Evolutionary conservation across 2,113 vertebrate genomes (phyloP), one percentile per base, ranked within the genome.

Genomic region (Solea solea): DNA sequence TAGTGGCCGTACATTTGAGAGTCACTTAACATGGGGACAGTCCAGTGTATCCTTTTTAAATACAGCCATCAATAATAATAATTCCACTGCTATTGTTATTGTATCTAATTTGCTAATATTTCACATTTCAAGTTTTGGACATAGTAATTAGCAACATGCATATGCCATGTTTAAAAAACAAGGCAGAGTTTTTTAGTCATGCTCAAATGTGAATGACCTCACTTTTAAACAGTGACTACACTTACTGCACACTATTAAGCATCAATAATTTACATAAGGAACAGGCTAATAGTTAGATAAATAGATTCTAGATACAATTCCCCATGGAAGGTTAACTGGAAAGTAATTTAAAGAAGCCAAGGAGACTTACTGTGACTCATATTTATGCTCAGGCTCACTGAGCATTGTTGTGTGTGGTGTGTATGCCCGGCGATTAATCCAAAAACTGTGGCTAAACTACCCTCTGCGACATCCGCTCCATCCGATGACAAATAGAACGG

Each of bases 381-480:
- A 66, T 81, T 84, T 48, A 66, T 77, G 62, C 70, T 83, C 62
- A 63, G 74, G 45, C 73, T 84, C 69, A 76, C 88, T 75, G 64
- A 85, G 64, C 74, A 73, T 76, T 70, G 70, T 76, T 78, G 65
- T 51, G 74, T 88, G 87, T 76, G 84, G 83, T 85, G 76, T 21
- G 83, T 87, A 89, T 90, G 75, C 86, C 81, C 69, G 65, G 80
- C 88, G 84, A 92, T 92, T 92, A 92, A 91, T 92, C 85, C 87
- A 91, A 88, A 90, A 89, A 86, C 74, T 90, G 85, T 84, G 83
- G 85, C 88, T 90, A 88, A 91, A 90, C 89, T 90, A 84, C 86
- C 83, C 81, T 90, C 83, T 87, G 78, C 84, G 84, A 87, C 86
- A 86, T 86, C 81, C 78, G 76, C 69, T 85, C 89, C 83, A 64